Conservation (phyloP, 2,113 vertebrate species). For the Stigmatopora argus region DNA sequence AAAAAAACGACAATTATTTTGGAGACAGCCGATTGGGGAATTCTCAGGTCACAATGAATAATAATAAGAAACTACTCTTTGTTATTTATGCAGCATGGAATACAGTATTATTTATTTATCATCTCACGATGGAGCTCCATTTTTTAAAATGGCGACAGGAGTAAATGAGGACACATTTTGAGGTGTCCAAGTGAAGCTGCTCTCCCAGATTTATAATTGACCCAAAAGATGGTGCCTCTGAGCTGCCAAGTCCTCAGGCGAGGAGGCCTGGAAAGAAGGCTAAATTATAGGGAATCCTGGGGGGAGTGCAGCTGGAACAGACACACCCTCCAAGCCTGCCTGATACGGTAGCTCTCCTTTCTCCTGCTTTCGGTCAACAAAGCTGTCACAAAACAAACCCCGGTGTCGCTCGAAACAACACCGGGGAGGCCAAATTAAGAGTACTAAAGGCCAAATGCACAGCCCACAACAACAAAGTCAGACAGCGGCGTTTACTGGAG, state of each 20-base stretch:
- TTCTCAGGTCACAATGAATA: no score
- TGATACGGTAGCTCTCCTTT: constrained; percentile 35
- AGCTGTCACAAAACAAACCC: neutral
- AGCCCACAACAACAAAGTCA: neutral
- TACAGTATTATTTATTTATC: no score
- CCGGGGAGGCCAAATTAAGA: neutral
- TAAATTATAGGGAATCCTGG: constrained; percentile 63
- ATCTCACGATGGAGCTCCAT: no score
- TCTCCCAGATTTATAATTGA: constrained; percentile 2
- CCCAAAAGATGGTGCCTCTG: constrained; percentile 7
- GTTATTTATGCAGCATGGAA: no score
- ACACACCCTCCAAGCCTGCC: constrained; percentile 52
- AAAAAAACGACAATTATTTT: no score
- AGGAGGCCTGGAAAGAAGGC: constrained; percentile 38
- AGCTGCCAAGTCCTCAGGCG: constrained; percentile 11
- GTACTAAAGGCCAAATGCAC: neutral
- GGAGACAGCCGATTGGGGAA: no score
- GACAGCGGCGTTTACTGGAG: no score
- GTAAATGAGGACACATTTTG: neutral
- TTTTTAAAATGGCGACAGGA: no score
- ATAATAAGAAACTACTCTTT: no score
- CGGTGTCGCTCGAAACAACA: neutral
- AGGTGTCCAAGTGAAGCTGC: neutral
- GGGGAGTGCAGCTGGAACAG: constrained; percentile 55
- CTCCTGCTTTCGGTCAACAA: constrained; percentile 21